Base-by-base conservation (phyloP, 2,888 invertebrate genomes). In the Eulithis prunata region DNA sequence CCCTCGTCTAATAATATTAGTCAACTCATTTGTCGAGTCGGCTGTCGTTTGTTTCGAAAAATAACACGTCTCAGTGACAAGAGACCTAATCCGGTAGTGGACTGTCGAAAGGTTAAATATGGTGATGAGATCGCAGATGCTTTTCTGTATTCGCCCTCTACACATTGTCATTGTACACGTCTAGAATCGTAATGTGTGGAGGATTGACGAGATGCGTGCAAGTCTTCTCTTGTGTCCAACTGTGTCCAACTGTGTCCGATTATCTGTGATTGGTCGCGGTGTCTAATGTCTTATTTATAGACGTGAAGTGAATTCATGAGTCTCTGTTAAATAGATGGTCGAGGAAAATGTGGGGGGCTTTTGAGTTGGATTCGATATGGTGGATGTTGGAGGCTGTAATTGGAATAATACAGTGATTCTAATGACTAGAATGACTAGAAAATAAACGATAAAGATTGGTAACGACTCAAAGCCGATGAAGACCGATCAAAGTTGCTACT, bases 151-250 rank as follows among this genome's bases (percentile, higher is more conserved):
- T 7, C 28, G 14, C 4, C 4, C 36, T 14, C 0, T 58, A 68
- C 43, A 59, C 78, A 79, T 88, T 88, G 87, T 87, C 80, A 87
- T 87, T 86, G 72, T 84, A 74, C 81, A 78, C 69, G 83, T 82
- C 62, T 60, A 63, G 59, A 67, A 61, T 63, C 13, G 86, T 85
- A 73, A 75, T 75, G 73, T 71, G 75, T 70, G 62, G 73, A 78
- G 71, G 75, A 80, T 76, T 56, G 69, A 69, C 67, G 78, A 77
- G 72, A 78, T 74, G 78, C 78, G 82, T 83, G 84, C 84, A 86
- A 85, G 83, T 76, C 81, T 82, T 80, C 80, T 81, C 77, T 80
- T 75, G 73, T 68, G 75, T 78, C 66, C 73, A 75, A 78, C 80
- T 75, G 73, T 68, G 75, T 78, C 66, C 73, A 75, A 78, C 80